A percentile compares a stretch with the other conserved stretches of the same genome.
These are phyloP conservation scores for Cherax quadricarinatus DNA, from an alignment of 1,140 invertebrate species.

Conservation along the genomic window DNA sequence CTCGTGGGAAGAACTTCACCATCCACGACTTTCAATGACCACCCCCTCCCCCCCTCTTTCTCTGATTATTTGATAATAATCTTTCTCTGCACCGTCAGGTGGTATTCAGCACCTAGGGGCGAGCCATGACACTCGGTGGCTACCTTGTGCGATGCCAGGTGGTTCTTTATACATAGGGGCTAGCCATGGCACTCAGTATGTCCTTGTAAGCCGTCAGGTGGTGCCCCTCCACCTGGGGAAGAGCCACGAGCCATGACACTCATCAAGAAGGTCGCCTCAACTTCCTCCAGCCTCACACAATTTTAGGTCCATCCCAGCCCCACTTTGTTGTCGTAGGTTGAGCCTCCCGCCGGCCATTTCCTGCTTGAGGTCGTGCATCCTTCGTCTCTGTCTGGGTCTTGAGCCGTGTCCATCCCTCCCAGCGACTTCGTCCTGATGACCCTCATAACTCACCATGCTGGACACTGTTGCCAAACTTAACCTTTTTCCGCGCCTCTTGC, in stretches of 20 bases:
- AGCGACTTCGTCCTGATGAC: conserved; percentile 71
- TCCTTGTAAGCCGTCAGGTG: no score
- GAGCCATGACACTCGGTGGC: no score
- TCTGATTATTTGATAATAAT: no score
- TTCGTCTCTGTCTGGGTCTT: conserved; percentile 70
- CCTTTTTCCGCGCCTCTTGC: conserved; percentile 56
- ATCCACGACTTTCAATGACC: no score
- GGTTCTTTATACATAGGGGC: no score
- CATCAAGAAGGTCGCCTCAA: conserved; percentile 7
- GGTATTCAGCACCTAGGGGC: no score
- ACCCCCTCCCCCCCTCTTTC: no score
- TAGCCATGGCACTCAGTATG: no score
- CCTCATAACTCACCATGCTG: conserved; percentile 71
- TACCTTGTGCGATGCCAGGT: no score
- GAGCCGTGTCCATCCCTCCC: conserved; percentile 72
- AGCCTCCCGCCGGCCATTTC: conserved; percentile 70
- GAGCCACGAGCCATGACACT: background rate
- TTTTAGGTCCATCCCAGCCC: conserved; percentile 61
- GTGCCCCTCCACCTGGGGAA: background rate
- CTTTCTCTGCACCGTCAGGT: no score
- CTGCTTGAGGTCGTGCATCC: conserved; percentile 67
- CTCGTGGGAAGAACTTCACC: no score
- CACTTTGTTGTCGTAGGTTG: conserved; percentile 71
- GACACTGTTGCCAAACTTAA: conserved; percentile 71
- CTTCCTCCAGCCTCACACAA: conserved; percentile 50